Base-by-base conservation (phyloP, 2,797 vertebrate genomes). In the Rhadinocentrus ornatus region DNA sequence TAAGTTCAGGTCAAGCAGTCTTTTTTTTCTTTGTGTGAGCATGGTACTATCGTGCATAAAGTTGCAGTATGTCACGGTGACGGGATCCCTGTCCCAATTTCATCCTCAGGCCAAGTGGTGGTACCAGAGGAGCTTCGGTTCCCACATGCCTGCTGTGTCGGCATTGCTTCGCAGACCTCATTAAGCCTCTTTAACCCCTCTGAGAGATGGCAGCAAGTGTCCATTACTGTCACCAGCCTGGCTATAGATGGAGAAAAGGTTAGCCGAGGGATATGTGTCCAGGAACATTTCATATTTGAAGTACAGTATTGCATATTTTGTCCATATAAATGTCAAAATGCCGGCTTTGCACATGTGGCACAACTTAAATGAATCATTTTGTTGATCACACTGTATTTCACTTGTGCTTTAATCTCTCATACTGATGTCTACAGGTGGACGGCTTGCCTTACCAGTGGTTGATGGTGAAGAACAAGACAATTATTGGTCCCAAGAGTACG, bases 391-490 rank as follows among this genome's bases (percentile, higher is more conserved):
- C 26, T 55, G 2, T 3, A 6, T 29, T 0, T 18, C 3, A 52
- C n/a, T 4, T 35, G 35, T 60, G 46, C 11, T 58, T 62, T 11
- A 46, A 2, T 67, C 37, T 58, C 64, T 2, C 2, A 18, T 65
- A 18, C 2, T 0, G n/a, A 60, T 54, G 27, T 46, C 44, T 44
- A 1, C 75, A 96, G 98, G 90, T 98, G 87, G 96, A 97, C 32
- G 89, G 90, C 67, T 78, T 94, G 48, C 94, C 95, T 15, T 95
- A 96, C 55, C 96, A 95, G 29, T 98, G 96, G 88, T 87, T 99
- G 46, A 95, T 99, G 62, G 96, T 99, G 83, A 99, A 99, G 90
- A 98, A 96, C 90, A 98, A 96, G 93, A 95, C 95, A 0, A 95
- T 99, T 20, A 90, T 99, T 85, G 96, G 95, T 62, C 95, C 98